Percentiles rank a stretch among this genome's conserved stretches.
phyloP scores from a whole-genome alignment of 1,140 invertebrate species.

The Bacillus rossius region DNA sequence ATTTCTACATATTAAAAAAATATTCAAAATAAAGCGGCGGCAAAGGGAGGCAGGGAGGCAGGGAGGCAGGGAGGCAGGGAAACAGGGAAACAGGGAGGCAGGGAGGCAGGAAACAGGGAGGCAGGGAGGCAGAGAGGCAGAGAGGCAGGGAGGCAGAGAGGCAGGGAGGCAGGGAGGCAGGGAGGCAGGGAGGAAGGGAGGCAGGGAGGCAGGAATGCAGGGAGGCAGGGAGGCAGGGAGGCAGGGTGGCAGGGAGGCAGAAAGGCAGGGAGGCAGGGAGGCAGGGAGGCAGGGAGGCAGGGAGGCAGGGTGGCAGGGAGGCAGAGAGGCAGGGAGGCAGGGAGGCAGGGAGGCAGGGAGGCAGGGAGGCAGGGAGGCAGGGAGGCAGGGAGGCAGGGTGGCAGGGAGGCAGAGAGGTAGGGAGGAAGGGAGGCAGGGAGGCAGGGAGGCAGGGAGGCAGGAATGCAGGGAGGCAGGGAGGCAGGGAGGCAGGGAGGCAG shows the following conservation, averaged over 20 bases:
- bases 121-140: no score
- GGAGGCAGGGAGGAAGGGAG: neutral
- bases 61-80: neutral
- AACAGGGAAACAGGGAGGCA: no score
- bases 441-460: neutral
- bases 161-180: no score
- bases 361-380: neutral
- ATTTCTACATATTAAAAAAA: no score
- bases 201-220: neutral
- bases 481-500: neutral
- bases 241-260: neutral
- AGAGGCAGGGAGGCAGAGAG: no score
- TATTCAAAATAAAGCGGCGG: no score
- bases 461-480: neutral
- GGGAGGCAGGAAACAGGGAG: neutral
- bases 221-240: neutral
- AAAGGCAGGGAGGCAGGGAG: neutral
- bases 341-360: neutral
- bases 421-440: neutral
- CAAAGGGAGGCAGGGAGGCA: neutral
- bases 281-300: neutral
- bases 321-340: neutral
- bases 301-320: neutral
- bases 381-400: neutral
- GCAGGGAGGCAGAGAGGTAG: neutral